Conservation (phyloP, 2,113 vertebrate genomes). For the Rhynchomys soricoides region DNA sequence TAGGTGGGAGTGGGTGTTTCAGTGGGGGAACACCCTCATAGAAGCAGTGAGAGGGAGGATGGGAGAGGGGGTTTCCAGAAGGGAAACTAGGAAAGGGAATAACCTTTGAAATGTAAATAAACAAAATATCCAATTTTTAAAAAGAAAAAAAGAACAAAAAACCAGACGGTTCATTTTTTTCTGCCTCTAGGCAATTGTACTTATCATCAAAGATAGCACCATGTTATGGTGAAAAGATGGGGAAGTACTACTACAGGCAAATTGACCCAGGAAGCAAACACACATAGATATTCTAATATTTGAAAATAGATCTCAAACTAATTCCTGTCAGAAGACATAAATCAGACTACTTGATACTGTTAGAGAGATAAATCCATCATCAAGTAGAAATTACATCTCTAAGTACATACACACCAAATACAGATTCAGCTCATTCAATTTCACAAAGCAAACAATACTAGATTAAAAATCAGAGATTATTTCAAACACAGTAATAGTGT, state of each 20-base stretch:
- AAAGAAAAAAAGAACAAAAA: too few species aligned
- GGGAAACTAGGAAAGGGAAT: too few species aligned
- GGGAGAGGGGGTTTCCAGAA: too few species aligned
- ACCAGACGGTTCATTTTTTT: too few species aligned
- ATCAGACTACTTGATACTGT: not conserved
- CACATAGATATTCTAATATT: not conserved
- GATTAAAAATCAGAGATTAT: not conserved
- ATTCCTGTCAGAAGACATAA: not conserved
- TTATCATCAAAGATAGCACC: not conserved
- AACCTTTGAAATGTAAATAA: too few species aligned
- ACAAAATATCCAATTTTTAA: too few species aligned
- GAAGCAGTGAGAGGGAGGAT: too few species aligned
- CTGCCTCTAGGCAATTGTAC: not conserved
- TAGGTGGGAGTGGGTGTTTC: too few species aligned
- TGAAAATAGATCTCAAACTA: not conserved
- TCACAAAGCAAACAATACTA: not conserved
- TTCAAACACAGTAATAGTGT: not conserved
- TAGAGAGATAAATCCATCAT: not conserved
- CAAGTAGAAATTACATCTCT: not conserved
- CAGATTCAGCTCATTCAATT: not conserved
- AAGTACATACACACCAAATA: not conserved
- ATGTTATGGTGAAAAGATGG: not conserved
- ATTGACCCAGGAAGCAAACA: not conserved
- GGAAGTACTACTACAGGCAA: not conserved
- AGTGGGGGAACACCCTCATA: too few species aligned